These are phyloP conservation scores for Tuberolachnus salignus DNA, from an alignment of 2,888 invertebrate genomes.

Conservation along the genomic window DNA sequence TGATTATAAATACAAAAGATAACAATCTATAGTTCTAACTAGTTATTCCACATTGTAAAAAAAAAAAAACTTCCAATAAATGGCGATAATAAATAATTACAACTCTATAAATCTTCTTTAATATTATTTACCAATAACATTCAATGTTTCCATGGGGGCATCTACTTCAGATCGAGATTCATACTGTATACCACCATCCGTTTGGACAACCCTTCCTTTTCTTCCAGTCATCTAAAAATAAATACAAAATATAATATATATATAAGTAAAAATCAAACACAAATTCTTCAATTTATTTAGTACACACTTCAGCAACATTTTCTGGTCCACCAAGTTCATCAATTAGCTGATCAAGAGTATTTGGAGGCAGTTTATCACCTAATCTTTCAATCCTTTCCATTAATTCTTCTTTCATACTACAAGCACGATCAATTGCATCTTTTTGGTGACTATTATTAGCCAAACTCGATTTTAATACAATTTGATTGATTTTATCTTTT, in stretches of 20 bases:
- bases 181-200: slow-evolving; percentile 89
- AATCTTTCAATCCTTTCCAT: slow-evolving; percentile 82
- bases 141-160: slow-evolving; percentile 94
- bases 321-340: slow-evolving; percentile 98
- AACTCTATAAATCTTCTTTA: too few relatives aligned
- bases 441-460: slow-evolving; percentile 71
- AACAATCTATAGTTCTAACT: too few relatives aligned
- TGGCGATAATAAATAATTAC: too few relatives aligned
- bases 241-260: not conserved
- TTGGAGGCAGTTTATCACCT: slow-evolving; percentile 88
- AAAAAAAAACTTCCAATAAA: too few relatives aligned
- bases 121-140: slow-evolving; percentile 85
- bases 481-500: slow-evolving; percentile 76
- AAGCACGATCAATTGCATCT: slow-evolving; percentile 86
- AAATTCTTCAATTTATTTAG: not conserved
- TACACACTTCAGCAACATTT: slow-evolving; percentile 86
- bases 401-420: slow-evolving; percentile 91
- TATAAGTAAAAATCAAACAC: not conserved
- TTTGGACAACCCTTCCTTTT: slow-evolving; percentile 90
- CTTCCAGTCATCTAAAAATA: slow-evolving; percentile 90
- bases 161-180: slow-evolving; percentile 94
- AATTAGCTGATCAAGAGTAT: slow-evolving; percentile 97
- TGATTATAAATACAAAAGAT: too few relatives aligned
- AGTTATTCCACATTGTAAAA: too few relatives aligned
- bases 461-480: slow-evolving; percentile 55